Evolutionary conservation across 2,888 invertebrate species (phyloP).

Genomic region (Belgica antarctica): DNA sequence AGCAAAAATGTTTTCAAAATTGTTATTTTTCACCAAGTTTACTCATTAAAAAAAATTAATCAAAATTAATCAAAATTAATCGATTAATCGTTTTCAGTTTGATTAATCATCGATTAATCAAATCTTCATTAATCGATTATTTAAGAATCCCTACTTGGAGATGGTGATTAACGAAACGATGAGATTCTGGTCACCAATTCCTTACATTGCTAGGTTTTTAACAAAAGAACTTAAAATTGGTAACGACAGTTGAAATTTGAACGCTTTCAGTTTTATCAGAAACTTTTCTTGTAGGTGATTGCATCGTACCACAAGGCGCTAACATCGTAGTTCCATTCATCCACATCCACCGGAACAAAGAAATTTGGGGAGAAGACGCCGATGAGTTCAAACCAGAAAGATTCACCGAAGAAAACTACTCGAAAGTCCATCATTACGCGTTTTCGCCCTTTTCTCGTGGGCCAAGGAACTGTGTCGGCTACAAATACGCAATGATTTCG

Average conservation of each 20-base stretch:
- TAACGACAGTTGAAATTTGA: not conserved
- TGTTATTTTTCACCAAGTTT: too few species aligned
- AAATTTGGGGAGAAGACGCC: conserved; percentile 14
- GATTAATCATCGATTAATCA: too few species aligned
- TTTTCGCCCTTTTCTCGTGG: not conserved
- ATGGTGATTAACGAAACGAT: not conserved
- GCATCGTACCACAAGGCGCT: not conserved
- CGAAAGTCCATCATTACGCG: not conserved
- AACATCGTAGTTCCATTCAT: not conserved
- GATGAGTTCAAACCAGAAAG: conserved; percentile 3
- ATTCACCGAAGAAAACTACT: not conserved
- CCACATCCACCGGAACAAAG: not conserved
- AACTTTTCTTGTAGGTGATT: not conserved
- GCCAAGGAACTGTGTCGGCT: not conserved
- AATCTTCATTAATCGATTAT: too few species aligned
- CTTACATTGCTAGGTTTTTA: not conserved
- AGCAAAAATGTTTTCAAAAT: too few species aligned
- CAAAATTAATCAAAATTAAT: too few species aligned
- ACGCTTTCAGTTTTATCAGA: too few species aligned
- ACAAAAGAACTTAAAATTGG: not conserved
- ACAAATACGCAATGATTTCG: conserved; percentile 30
- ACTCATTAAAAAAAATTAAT: too few species aligned
- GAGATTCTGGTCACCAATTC: not conserved
- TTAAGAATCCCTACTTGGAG: too few species aligned
- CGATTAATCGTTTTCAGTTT: too few species aligned